Base-by-base conservation (phyloP, 2,797 vertebrate genomes). In the Streptopelia turtur region DNA sequence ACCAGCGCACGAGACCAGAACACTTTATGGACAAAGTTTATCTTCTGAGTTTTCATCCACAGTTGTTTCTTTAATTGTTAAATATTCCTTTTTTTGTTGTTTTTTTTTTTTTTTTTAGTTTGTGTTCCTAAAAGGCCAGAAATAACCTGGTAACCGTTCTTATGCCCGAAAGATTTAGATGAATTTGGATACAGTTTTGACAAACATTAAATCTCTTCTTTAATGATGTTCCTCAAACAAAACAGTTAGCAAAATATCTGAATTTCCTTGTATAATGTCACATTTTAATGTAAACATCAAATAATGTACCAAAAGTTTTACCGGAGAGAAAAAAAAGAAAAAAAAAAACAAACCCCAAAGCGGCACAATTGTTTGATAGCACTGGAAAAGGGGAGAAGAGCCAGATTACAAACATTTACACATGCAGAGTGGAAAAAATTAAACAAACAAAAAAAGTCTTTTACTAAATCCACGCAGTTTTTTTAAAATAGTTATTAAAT, bases 251-350 rank as follows among this genome's bases (percentile, higher is more conserved):
- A 98, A 99, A 99, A 98, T 98, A 98, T 98, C 95, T 98, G 98
- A 98, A 98, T 97, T 98, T 98, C 98, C 98, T 98, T 98, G 98
- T 98, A 98, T 98, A 99, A 98, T 98, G 98, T 99, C 98, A 99
- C 98, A 98, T 98, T 98, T 98, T 98, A 99, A 98, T 98, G 98
- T 99, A 99, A 99, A 99, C 98, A 98, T 98, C 98, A 99, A 99
- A 99, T 98, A 98, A 99, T 98, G 98, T 98, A 99, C 98, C 98
- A 98, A 99, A 98, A 97, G 97, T 97, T 97, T 97, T 96, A 97
- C 96, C n/a, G 72, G 92, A 71, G 59, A 68, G 61, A 49, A 70
- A 70, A 59, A 50, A 87, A 94, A 89, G 90, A 86, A 94, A 49
- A 49, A 70, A 65, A 53, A 65, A 61, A 94, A 89, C 91, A 87